A percentile compares a stretch with the other conserved stretches of the same genome.
Evolutionary conservation across 2,797 vertebrate species (phyloP).

Genomic region (Chiroxiphia lanceolata): DNA sequence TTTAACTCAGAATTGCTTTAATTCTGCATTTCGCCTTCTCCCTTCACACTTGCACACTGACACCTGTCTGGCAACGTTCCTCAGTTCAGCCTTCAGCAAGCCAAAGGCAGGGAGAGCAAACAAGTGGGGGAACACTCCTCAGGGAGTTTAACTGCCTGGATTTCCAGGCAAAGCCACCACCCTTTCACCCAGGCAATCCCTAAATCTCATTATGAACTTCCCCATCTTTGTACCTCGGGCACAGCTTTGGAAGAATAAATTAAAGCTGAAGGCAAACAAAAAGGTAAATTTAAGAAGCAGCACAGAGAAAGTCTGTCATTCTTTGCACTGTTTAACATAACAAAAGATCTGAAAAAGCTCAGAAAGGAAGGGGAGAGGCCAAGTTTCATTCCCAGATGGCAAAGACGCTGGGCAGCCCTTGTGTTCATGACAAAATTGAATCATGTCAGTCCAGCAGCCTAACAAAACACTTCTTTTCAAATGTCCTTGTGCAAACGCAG

Average conservation of each 20-base stretch:
- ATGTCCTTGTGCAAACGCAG: not conserved
- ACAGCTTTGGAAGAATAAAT: not conserved
- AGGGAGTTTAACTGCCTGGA: not conserved
- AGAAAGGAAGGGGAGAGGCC: constrained; percentile 15
- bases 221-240: not conserved
- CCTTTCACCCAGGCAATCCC: not conserved
- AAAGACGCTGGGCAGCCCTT: constrained; percentile 14
- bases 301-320: constrained; percentile 31
- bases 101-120: not conserved
- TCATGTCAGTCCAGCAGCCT: constrained; percentile 2
- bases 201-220: not conserved
- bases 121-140: not conserved
- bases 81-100: not conserved
- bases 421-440: constrained; percentile 22
- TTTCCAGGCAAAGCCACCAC: not conserved
- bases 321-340: constrained; percentile 47
- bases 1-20: not conserved
- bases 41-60: not conserved
- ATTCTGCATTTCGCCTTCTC: not conserved
- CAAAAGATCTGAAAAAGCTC: constrained; percentile 55
- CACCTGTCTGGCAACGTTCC: not conserved
- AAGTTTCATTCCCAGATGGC: constrained; percentile 3
- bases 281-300: constrained; percentile 32
- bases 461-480: constrained; percentile 41
- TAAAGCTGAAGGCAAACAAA: constrained; percentile 26